Evolutionary conservation across 2,888 invertebrate genomes (phyloP).

Genomic region (Neoaliturus tenellus): DNA sequence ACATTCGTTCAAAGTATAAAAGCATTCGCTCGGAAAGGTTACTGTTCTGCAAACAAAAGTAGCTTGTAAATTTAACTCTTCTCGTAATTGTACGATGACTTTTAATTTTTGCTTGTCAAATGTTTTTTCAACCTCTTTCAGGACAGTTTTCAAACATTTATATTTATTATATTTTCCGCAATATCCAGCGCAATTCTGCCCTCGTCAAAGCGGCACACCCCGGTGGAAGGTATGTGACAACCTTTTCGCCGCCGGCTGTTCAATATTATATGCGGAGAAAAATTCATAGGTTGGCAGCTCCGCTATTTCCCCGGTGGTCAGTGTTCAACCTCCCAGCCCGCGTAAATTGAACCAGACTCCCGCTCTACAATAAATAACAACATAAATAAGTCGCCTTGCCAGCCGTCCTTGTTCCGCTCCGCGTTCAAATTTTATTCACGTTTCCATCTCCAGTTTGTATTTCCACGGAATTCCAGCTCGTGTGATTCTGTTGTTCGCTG

Average conservation of each 20-base stretch:
- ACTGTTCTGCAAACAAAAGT: too few relatives aligned
- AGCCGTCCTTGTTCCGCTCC: slow-evolving; percentile 22
- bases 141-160: too few relatives aligned
- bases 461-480: not conserved
- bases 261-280: slow-evolving; percentile 59
- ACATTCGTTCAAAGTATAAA: too few relatives aligned
- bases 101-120: too few relatives aligned
- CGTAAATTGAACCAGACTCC: slow-evolving; percentile 47
- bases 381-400: slow-evolving; percentile 44
- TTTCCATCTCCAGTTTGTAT: slow-evolving; percentile 30
- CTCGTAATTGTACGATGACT: too few relatives aligned
- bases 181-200: too few relatives aligned
- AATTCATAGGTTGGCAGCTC: slow-evolving; percentile 59
- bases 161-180: too few relatives aligned
- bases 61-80: too few relatives aligned
- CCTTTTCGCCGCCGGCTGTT: slow-evolving; percentile 59
- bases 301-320: slow-evolving; percentile 63
- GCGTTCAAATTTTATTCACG: slow-evolving; percentile 18
- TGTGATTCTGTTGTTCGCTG: not conserved
- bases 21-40: too few relatives aligned
- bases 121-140: too few relatives aligned
- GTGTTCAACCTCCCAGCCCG: slow-evolving; percentile 55
- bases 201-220: not conserved
- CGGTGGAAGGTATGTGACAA: slow-evolving; percentile 22
- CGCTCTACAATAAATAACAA: slow-evolving; percentile 41